These are phyloP conservation scores for Mustela nigripes DNA, from an alignment of 2,113 vertebrate genomes.

Conservation along the genomic window DNA sequence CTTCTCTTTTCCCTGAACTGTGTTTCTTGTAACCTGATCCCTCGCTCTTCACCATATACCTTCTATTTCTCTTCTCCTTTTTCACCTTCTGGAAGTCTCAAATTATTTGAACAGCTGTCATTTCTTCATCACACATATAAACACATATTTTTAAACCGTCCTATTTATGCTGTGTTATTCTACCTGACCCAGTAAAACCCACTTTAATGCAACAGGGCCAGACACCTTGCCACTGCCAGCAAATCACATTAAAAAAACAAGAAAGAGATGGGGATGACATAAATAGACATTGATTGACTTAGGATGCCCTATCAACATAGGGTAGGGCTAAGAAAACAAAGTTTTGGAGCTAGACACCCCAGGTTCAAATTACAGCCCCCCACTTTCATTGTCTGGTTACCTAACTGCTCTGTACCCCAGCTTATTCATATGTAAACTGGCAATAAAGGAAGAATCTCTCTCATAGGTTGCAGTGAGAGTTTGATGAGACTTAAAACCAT, in stretches of 20 bases:
- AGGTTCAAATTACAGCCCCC: neutral
- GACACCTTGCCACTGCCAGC: neutral
- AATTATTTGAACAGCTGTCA: conserved; percentile 34
- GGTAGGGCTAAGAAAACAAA: neutral
- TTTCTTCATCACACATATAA: conserved; percentile 20
- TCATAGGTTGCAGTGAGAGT: neutral
- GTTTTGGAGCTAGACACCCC: neutral
- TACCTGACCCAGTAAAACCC: neutral
- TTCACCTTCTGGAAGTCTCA: neutral
- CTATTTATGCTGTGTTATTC: neutral
- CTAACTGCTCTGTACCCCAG: neutral
- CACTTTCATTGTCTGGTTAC: neutral
- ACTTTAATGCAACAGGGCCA: neutral
- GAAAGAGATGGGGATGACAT: neutral
- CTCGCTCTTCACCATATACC: neutral
- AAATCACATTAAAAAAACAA: neutral
- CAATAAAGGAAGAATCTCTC: neutral
- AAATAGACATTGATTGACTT: neutral
- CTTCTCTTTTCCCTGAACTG: neutral
- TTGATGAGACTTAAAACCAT: too few relatives aligned
- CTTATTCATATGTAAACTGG: neutral
- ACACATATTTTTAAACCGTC: neutral
- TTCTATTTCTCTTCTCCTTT: neutral
- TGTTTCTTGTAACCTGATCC: neutral
- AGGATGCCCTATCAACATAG: neutral